phyloP scores from a whole-genome alignment of 2,888 invertebrate genomes.

The Apomyelois bistriatella region DNA sequence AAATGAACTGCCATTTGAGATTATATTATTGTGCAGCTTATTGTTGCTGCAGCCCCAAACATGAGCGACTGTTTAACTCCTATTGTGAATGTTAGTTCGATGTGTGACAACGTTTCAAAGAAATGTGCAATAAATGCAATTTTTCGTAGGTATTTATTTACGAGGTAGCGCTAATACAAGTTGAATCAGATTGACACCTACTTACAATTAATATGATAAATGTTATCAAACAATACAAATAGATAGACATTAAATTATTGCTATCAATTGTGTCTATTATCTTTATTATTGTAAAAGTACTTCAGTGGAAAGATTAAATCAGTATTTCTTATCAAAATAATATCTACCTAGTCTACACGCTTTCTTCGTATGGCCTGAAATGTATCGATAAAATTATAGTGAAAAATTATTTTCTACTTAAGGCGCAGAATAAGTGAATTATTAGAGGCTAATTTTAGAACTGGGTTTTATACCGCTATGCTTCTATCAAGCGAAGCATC shows the following conservation, averaged over 20 bases:
- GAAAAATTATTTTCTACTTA: neutral
- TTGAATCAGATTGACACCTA: conserved; percentile 49
- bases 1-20: conserved; percentile 58
- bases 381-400: conserved; percentile 6
- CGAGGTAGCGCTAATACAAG: conserved; percentile 33
- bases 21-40: conserved; percentile 41
- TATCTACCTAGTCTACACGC: conserved; percentile 31
- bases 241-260: conserved; percentile 65
- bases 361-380: conserved; percentile 15
- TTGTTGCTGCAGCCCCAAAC: conserved; percentile 44
- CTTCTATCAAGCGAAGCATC: too few relatives aligned
- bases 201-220: conserved; percentile 64
- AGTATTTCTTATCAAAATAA: conserved; percentile 53
- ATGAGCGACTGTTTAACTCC: conserved; percentile 55
- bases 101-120: neutral
- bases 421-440: too few relatives aligned
- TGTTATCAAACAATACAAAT: conserved; percentile 73
- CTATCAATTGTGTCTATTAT: conserved; percentile 72
- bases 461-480: too few relatives aligned
- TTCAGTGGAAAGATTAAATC: conserved; percentile 67
- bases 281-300: conserved; percentile 69
- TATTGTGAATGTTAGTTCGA: conserved; percentile 30
- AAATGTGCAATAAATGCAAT: neutral
- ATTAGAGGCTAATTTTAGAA: too few relatives aligned
- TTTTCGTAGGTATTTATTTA: neutral